phyloP scores from a whole-genome alignment of 2,888 invertebrate genomes.

The Pollenia griseotomentosa region DNA sequence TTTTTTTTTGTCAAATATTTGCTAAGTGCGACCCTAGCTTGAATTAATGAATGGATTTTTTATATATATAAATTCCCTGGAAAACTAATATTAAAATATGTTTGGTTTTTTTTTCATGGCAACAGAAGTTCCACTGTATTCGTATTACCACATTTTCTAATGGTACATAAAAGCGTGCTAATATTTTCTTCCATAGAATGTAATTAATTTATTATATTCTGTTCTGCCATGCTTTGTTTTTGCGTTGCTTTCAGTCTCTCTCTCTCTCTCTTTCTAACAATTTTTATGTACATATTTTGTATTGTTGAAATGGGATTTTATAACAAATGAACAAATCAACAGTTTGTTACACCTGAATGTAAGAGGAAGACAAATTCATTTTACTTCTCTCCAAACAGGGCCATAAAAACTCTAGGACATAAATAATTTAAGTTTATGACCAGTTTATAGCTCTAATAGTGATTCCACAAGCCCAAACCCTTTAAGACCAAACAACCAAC shows the following conservation, averaged over 20 bases:
- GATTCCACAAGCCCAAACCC: background rate
- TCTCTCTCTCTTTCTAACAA: background rate
- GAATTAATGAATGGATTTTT: too few relatives aligned
- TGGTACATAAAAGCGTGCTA: conserved; percentile 39
- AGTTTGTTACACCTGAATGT: conserved; percentile 59
- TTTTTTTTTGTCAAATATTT: too few relatives aligned
- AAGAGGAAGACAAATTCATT: background rate
- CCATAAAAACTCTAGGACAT: background rate
- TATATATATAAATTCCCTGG: background rate
- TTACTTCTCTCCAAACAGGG: background rate
- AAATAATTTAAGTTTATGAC: conserved; percentile 25
- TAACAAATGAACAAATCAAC: conserved; percentile 60
- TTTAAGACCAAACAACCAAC: background rate
- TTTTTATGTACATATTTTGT: conserved; percentile 24
- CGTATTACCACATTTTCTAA: conserved; percentile 14
- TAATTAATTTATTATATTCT: conserved; percentile 66
- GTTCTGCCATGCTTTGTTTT: background rate
- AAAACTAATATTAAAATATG: background rate
- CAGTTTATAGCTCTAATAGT: background rate
- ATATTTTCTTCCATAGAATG: conserved; percentile 58
- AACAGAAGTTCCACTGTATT: conserved; percentile 37
- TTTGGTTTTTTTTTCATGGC: background rate
- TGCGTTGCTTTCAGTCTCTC: background rate
- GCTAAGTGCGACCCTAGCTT: too few relatives aligned
- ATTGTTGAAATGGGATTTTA: conserved; percentile 52